Evolutionary conservation across 2,797 vertebrate species (phyloP).

Genomic region (Gadopsis bispinosus): DNA sequence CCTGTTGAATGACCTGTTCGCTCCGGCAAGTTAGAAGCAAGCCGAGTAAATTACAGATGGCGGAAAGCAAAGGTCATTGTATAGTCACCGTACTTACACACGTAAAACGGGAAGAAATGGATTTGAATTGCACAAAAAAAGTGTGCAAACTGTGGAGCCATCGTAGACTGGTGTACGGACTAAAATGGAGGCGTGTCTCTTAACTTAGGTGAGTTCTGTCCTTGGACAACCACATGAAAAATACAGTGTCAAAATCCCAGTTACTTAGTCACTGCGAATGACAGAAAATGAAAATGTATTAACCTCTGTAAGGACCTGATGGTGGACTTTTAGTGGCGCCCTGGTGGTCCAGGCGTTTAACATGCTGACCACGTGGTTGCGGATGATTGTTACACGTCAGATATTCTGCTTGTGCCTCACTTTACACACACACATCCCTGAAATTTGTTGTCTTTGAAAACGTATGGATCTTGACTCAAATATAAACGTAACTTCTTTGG

Average conservation of each 20-base stretch:
- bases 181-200: background rate
- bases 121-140: background rate
- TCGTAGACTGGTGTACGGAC: too few species aligned
- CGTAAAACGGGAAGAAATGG: background rate
- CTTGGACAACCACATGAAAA: background rate
- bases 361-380: background rate
- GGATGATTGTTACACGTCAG: too few species aligned
- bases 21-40: background rate
- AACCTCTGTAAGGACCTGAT: too few species aligned
- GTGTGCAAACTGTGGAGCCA: too few species aligned
- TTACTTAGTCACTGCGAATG: background rate
- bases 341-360: background rate
- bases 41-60: background rate
- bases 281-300: background rate
- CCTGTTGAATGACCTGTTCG: slow-evolving; percentile 1
- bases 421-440: background rate
- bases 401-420: background rate
- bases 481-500: background rate
- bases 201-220: background rate
- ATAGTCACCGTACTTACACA: background rate
- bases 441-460: background rate
- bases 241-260: background rate
- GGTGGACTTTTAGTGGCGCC: too few species aligned
- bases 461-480: background rate
- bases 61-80: background rate